Evolutionary conservation across 2,888 invertebrate species (phyloP), one percentile per base, ranked within the genome.

Genomic region (Papilio protenor): DNA sequence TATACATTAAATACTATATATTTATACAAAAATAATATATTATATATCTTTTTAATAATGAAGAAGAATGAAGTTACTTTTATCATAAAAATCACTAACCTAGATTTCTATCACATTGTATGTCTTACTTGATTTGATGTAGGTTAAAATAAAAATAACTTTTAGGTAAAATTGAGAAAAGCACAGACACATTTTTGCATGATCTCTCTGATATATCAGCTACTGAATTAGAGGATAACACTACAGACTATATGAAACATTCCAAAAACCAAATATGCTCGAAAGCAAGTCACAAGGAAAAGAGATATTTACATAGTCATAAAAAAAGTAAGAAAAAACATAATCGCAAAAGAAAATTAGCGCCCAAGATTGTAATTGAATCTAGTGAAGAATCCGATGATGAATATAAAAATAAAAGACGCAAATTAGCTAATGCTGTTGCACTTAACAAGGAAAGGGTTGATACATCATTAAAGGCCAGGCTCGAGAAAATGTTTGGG

Each of bases 401-500:
- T 80, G 94, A 94, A 84, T 92, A 92, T 76, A 90, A 87, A 84
- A 91, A 90, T 82, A 93, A 92, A 85, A 87, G 94, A 82, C 89
- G 91, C 81, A 95, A 95, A 86, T 86, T 96, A 80, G 95, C 95
- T 80, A 91, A 95, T 86, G 96, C 96, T 74, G 94, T 96, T 57
- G 87, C 90, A 66, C 90, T 95, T n/a, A 88, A 87, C 80, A 90
- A 86, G 81, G 80, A 80, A 11, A 91, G 89, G 83, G 87, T 85
- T 84, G 92, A 94, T 81, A 90, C 88, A 81, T 89, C 93, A 18
- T 85, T 94, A 75, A 94, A 92, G 85, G 91, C 89, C 74, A 89
- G 94, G 83, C 82, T 94, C 3, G 89, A 91, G 76, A 92, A 90
- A 84, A 94, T 94, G 94, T 84, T 85, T 84, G 85, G 82, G 70